Evolutionary conservation across 1,140 invertebrate species (phyloP), one percentile per base, ranked within the genome.

Genomic region (Drosophila watanabei): DNA sequence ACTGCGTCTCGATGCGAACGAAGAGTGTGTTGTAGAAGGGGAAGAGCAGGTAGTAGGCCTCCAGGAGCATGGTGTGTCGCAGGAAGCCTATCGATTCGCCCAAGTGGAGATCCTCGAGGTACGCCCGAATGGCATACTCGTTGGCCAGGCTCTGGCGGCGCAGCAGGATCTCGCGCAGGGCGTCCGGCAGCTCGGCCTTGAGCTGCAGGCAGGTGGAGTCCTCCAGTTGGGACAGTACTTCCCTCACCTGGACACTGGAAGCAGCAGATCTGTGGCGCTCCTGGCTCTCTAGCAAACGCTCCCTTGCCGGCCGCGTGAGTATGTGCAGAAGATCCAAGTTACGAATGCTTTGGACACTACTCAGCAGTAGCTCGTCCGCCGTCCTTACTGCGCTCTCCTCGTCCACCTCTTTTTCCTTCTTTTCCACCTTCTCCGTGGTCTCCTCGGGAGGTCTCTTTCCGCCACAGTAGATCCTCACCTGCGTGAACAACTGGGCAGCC

Each of bases 11-110:
- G n/a, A 93, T 93, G 46, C 86, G 61, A 4, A 57, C 24, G 48
- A 93, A 93, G n/a, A 93, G 48, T 11, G 63, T 43, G 5, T 45
- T 77, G 45, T 93, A 93, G 41, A 84, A 93, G 4, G 78, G 69
- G 58, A 80, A 63, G 24, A 93, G 71, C 16, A 91, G 9, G 58
- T 83, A 91, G 58, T 91, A 82, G 0, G 83, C 79, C 59, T 93
- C 86, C 52, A 93, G 51, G 9, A 93, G 63, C 46, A 92, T 63
- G 1, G 92, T 59, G 43, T 92, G 82, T 1, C 91, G 82, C 61
- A 93, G 66, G 39, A 92, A 88, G 9, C 64, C 66, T 3, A 92
- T 52, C 51, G 83, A 80, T 14, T 80, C 78, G 28, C 57, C 48
- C 18, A 93, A 16, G 14, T 71, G 46, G 32, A 91, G 63, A 0